Base-by-base conservation (phyloP, 2,797 vertebrate genomes). In the Lerista edwardsae region DNA sequence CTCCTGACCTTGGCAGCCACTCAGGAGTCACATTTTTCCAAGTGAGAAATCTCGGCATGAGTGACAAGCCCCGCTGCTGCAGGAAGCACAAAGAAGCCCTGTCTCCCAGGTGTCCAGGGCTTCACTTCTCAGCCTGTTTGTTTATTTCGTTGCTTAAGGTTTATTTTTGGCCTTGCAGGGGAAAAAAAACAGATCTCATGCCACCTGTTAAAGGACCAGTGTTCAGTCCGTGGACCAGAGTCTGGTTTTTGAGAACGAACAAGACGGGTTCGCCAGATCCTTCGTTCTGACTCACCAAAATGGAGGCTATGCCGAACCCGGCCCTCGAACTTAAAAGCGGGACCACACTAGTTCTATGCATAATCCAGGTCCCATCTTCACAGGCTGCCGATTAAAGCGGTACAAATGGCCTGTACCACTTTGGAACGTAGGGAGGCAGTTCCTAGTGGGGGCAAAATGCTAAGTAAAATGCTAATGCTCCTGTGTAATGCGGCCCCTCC, bases 31-130 rank as follows among this genome's bases (percentile, higher is more conserved):
- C 36, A 12, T 90, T 89, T 86, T 80, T 81, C 61, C 86, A 81
- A 79, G 87, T 88, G 88, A 92, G 90, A 79, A 90, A 86, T 77
- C 82, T 90, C 86, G 83, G 86, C 84, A 57, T 93, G 88, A 94
- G 87, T 88, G 79, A 51, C 73, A 62, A 90, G 86, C 82, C 89
- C 83, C 79, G 83, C 75, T 88, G 88, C 91, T 91, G 79, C 84
- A 71, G 86, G 90, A 80, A 87, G 75, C 87, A 93, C 91, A 94
- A 93, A 93, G 92, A 90, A 75, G 87, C 62, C 89, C 91, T 93
- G 93, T 94, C 87, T 88, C 69, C 91, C 89, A 91, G 87, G 89
- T 89, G 91, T 90, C 91, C 75, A 2, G 82, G 87, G 82, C 87
- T 87, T 91, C 90, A 86, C 91, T 91, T 89, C 62, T 23, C n/a